Percentiles rank a stretch among this genome's conserved stretches.
Evolutionary conservation across 2,113 vertebrate species (phyloP).

Genomic region (Reinhardtius hippoglossoides): DNA sequence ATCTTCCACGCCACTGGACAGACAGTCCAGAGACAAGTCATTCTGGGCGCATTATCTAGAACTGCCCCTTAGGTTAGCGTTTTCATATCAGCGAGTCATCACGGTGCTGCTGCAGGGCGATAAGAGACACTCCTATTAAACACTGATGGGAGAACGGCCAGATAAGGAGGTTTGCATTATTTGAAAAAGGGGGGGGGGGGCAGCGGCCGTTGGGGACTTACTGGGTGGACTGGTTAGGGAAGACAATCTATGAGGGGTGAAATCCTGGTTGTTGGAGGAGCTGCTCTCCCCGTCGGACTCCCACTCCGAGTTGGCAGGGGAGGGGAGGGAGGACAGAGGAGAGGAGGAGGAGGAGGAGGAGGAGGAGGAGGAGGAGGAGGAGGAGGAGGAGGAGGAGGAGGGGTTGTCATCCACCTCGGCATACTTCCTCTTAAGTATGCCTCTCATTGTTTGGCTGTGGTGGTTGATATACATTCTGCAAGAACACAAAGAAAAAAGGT

Average conservation of each 20-base stretch:
- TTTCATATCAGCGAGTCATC: slow-evolving; percentile 62
- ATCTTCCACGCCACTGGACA: slow-evolving; percentile 30
- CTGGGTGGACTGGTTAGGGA: slow-evolving; percentile 78
- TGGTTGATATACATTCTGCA: slow-evolving; percentile 75
- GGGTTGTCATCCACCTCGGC: slow-evolving; percentile 87
- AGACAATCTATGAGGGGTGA: slow-evolving; percentile 62
- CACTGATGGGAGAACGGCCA: slow-evolving; percentile 22
- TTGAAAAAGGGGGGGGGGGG: slow-evolving; percentile 41
- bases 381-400: slow-evolving; percentile 79
- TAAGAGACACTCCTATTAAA: slow-evolving; percentile 75
- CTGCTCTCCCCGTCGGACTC: slow-evolving; percentile 84
- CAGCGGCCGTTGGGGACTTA: slow-evolving; percentile 77
- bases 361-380: slow-evolving; percentile 84
- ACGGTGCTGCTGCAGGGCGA: slow-evolving; percentile 62
- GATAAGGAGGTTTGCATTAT: slow-evolving; percentile 71
- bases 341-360: slow-evolving; percentile 85
- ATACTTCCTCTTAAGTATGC: slow-evolving; percentile 90
- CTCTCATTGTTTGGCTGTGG: slow-evolving; percentile 84
- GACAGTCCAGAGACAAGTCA: slow-evolving; percentile 9
- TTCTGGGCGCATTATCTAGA: slow-evolving; percentile 51
- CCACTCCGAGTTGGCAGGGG: slow-evolving; percentile 83
- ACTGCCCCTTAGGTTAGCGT: slow-evolving; percentile 29
- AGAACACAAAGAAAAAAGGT: slow-evolving; percentile 34
- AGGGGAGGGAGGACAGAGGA: slow-evolving; percentile 81
- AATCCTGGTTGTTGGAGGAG: slow-evolving; percentile 51